phyloP scores from a whole-genome alignment of 2,888 invertebrate genomes.

The Plutella xylostella region DNA sequence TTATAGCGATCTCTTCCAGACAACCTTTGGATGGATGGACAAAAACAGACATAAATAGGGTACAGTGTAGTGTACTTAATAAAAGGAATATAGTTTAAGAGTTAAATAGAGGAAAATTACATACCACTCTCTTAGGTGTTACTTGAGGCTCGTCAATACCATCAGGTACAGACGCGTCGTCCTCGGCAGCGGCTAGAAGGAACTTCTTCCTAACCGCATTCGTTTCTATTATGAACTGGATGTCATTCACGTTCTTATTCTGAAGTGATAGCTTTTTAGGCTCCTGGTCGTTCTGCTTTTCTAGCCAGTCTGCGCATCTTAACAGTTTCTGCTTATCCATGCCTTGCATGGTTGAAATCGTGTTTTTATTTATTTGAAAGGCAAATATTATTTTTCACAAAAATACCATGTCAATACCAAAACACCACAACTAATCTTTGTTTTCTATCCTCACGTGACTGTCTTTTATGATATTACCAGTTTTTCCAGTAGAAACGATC shows the following conservation, averaged over 20 bases:
- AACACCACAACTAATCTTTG: too few relatives aligned
- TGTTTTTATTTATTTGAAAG: too few relatives aligned
- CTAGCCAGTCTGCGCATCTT: conserved; percentile 53
- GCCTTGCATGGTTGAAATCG: neutral
- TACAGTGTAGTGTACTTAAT: too few relatives aligned
- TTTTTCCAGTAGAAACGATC: too few relatives aligned
- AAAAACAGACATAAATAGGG: too few relatives aligned
- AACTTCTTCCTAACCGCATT: conserved; percentile 50
- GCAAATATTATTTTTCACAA: too few relatives aligned
- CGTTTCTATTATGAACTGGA: conserved; percentile 51
- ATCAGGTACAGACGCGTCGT: conserved; percentile 45
- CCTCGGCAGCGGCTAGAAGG: conserved; percentile 42
- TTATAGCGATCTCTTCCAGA: too few relatives aligned
- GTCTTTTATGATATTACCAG: too few relatives aligned
- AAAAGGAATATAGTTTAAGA: too few relatives aligned
- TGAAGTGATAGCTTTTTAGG: conserved; percentile 39
- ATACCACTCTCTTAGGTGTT: conserved; percentile 44
- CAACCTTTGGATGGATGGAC: too few relatives aligned
- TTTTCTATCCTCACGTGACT: too few relatives aligned
- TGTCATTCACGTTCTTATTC: conserved; percentile 44
- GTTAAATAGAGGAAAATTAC: conserved; percentile 10
- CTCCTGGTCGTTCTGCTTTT: conserved; percentile 44
- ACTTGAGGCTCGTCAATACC: conserved; percentile 38
- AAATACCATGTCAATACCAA: too few relatives aligned
- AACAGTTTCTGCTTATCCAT: conserved; percentile 3